These are phyloP conservation scores for Drosophila lini DNA, from an alignment of 1,140 invertebrate species.

Conservation along the genomic window DNA sequence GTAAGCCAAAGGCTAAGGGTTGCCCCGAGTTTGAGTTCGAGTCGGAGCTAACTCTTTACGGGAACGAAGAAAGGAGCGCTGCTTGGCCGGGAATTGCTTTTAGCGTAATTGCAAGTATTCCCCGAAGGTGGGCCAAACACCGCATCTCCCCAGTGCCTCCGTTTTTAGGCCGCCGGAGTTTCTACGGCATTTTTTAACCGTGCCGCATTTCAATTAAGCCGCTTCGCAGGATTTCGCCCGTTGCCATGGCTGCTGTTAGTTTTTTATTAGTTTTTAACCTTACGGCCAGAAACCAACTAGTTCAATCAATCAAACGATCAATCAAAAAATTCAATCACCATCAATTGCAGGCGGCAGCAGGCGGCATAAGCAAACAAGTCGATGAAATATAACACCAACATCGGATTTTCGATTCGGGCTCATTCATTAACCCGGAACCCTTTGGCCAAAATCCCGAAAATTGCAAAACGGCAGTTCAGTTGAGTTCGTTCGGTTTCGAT, in stretches of 20 bases:
- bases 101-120: constrained; percentile 79
- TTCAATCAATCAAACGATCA: constrained; percentile 80
- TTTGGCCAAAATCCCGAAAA: constrained; percentile 60
- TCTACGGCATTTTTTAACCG: constrained; percentile 54
- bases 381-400: constrained; percentile 26
- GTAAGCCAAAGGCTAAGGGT: constrained; percentile 48
- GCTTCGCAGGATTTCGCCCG: constrained; percentile 31
- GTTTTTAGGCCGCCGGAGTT: constrained; percentile 58
- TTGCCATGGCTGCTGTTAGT: constrained; percentile 15
- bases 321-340: constrained; percentile 79
- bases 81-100: constrained; percentile 70
- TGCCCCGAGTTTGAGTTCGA: constrained; percentile 10
- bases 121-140: constrained; percentile 60
- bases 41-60: constrained; percentile 50
- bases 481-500: constrained; percentile 11
- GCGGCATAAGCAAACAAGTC: constrained; percentile 26
- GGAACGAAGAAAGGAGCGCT: constrained; percentile 23
- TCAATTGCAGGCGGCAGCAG: constrained; percentile 59
- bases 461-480: constrained; percentile 61
- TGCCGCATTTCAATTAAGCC: constrained; percentile 71
- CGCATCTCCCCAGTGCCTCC: constrained; percentile 32
- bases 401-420: constrained; percentile 35
- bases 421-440: constrained; percentile 71
- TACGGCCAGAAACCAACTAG: constrained; percentile 33
- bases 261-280: constrained; percentile 80